A percentile compares a stretch with the other conserved stretches of the same genome.
Evolutionary conservation across 2,113 vertebrate genomes (phyloP).

Genomic region (Climacteris rufus): DNA sequence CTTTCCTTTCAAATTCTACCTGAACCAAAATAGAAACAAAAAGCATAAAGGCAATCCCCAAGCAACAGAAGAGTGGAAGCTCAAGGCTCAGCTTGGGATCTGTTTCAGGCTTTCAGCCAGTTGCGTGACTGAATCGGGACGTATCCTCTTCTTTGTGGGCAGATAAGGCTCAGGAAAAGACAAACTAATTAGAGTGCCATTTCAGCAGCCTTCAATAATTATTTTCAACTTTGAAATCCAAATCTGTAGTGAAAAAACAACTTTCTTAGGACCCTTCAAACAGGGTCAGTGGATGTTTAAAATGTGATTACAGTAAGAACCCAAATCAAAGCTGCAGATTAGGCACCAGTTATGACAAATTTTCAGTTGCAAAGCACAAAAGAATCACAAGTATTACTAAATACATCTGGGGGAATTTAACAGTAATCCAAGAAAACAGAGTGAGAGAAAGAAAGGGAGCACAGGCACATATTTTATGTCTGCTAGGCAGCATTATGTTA

Average conservation of each 20-base stretch:
- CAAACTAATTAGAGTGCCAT: background rate
- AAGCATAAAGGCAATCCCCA: background rate
- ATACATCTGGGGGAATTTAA: constrained; percentile 43
- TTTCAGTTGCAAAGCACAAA: constrained; percentile 47
- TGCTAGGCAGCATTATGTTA: constrained; percentile 4
- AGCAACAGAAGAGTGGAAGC: background rate
- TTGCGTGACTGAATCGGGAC: background rate
- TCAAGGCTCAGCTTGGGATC: background rate
- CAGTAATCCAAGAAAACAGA: constrained; percentile 49
- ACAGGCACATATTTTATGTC: background rate
- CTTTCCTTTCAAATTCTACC: background rate
- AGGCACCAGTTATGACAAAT: constrained; percentile 19
- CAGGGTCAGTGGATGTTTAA: background rate
- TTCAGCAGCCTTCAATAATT: background rate
- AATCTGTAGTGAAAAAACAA: background rate
- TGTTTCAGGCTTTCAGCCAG: background rate
- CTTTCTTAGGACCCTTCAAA: constrained; percentile 6
- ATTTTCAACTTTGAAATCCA: constrained; percentile 5
- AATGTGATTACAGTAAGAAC: constrained; percentile 49
- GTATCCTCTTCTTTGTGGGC: background rate
- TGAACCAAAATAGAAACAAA: constrained; percentile 1
- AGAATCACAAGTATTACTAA: constrained; percentile 51
- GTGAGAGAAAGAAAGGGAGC: background rate
- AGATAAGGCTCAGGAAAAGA: background rate
- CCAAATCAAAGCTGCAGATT: constrained; percentile 54